Evolutionary conservation across 2,797 vertebrate species (phyloP), one percentile per base, ranked within the genome.

Genomic region (Paramormyrops hopkinsi): DNA sequence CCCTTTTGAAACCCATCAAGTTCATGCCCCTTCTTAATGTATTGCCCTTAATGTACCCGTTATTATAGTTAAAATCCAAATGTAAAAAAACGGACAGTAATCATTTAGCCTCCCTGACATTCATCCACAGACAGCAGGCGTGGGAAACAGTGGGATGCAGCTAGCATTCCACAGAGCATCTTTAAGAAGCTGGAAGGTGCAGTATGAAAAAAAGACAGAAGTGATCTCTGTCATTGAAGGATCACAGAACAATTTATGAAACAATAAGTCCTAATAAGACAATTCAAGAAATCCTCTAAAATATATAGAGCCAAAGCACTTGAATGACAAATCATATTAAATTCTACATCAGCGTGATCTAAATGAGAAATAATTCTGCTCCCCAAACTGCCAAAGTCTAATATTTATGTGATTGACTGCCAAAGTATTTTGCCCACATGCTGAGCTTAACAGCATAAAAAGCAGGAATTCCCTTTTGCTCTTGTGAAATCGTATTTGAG

Each of bases 361-460:
- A 83, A 83, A 84, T 25, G 44, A 22, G 19, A 51, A 50, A 84
- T 22, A 84, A 84, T 4, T 29, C 19, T 0, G 46, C 9, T 29
- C 46, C 76, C 22, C 22, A 84, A 84, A 29, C 82, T 48, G 82
- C 82, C 82, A 51, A 84, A 84, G 44, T 84, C 8, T 56, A 56
- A 51, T 56, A 59, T 59, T 41, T 6, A 33, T n/a, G 14, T 59
- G 53, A 87, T 59, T 56, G 33, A 54, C 4, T 87, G 85, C 85
- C 85, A 87, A 44, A 56, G 53, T 54, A 9, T 17, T 14, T 51
- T 37, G 65, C 29, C 65, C 69, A 76, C 62, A 88, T 79, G 88
- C 87, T 29, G 86, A 22, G 86, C 87, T 79, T 87, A 87, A 87
- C 22, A 11, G 56, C 46, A 37, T 73, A 54, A 37, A 56, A 50